These are phyloP conservation scores for Callaeas wilsoni DNA, from an alignment of 2,113 vertebrate species.

Conservation along the genomic window DNA sequence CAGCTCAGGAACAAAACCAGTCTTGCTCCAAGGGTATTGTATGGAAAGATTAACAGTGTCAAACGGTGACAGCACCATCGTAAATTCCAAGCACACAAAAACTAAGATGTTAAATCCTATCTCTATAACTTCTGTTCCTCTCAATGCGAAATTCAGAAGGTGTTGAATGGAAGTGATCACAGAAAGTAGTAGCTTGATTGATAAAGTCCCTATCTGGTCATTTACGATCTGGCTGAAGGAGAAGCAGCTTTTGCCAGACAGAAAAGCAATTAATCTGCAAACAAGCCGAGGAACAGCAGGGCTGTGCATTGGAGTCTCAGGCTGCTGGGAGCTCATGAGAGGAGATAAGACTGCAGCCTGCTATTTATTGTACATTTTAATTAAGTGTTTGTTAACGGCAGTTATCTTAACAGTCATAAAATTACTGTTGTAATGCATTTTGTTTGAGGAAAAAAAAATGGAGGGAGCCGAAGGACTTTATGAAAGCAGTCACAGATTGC, in stretches of 20 bases:
- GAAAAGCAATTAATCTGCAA: slow-evolving; percentile 99
- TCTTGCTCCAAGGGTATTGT: slow-evolving; percentile 60
- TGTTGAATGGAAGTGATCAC: slow-evolving; percentile 79
- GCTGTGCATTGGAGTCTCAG: slow-evolving; percentile 90
- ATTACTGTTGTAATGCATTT: slow-evolving; percentile 99
- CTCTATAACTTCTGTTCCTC: slow-evolving; percentile 67
- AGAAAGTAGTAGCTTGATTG: slow-evolving; percentile 86
- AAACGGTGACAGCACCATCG: slow-evolving; percentile 53
- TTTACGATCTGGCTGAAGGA: slow-evolving; percentile 97
- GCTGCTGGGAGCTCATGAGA: slow-evolving; percentile 87
- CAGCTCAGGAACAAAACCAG: slow-evolving; percentile 43
- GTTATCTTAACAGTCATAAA: slow-evolving; percentile 99
- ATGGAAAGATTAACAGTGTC: slow-evolving; percentile 59
- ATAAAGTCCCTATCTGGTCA: slow-evolving; percentile 99
- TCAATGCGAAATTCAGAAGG: slow-evolving; percentile 73
- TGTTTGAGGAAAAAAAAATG: slow-evolving; percentile 92
- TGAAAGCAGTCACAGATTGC: slow-evolving; percentile 95
- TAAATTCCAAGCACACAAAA: slow-evolving; percentile 64
- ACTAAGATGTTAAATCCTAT: slow-evolving; percentile 61
- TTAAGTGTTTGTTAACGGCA: slow-evolving; percentile 99
- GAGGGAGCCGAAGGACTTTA: slow-evolving; percentile 84
- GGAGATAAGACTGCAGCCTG: slow-evolving; percentile 93
- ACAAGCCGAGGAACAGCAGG: slow-evolving; percentile 96
- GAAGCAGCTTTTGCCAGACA: slow-evolving; percentile 93
- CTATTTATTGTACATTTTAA: slow-evolving; percentile 99